Percentiles rank a stretch among this genome's conserved stretches.
phyloP scores from a whole-genome alignment of 30 jellyfish, hydroid and myxozoan species.

The Pseudorhiza aurosa region DNA sequence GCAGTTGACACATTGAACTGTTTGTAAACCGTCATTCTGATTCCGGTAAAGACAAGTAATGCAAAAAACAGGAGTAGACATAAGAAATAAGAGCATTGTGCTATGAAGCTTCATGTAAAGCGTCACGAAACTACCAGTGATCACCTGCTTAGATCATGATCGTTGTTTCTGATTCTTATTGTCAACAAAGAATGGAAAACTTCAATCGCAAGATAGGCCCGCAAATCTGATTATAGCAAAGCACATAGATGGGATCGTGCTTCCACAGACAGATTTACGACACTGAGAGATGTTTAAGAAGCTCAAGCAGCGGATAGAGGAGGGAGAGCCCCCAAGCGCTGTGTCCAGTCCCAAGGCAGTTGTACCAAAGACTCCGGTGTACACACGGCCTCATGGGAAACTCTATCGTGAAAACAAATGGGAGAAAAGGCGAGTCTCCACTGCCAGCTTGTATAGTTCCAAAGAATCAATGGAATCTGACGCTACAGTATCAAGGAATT shows the following conservation, averaged over 20 bases:
- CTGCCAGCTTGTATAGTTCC: conserved; percentile 93
- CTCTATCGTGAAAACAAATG: conserved; percentile 88
- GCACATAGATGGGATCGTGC: not conserved
- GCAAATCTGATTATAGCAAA: not conserved
- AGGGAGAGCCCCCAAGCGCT: conserved; percentile 83
- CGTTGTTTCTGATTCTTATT: conserved; percentile 57
- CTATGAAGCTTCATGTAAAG: conserved; percentile 6
- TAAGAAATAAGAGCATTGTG: not conserved
- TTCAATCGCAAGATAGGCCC: conserved; percentile 1
- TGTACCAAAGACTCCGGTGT: conserved; percentile 16
- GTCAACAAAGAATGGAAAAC: conserved; percentile 16
- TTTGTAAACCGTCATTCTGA: no score
- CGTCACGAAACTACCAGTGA: conserved; percentile 36
- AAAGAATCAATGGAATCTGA: conserved; percentile 94
- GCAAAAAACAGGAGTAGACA: not conserved
- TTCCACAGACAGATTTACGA: not conserved
- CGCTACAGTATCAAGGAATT: conserved; percentile 77
- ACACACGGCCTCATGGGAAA: conserved; percentile 38
- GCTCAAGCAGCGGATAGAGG: conserved; percentile 93
- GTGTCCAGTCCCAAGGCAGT: conserved; percentile 39
- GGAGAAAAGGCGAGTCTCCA: conserved; percentile 87
- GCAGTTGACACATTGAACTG: no score
- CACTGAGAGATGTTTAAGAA: conserved; percentile 75
- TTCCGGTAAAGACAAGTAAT: no score
- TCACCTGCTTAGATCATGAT: conserved; percentile 68